Evolutionary conservation across 2,888 invertebrate genomes (phyloP), one percentile per base, ranked within the genome.

Genomic region (Siphonodentalium dalli): DNA sequence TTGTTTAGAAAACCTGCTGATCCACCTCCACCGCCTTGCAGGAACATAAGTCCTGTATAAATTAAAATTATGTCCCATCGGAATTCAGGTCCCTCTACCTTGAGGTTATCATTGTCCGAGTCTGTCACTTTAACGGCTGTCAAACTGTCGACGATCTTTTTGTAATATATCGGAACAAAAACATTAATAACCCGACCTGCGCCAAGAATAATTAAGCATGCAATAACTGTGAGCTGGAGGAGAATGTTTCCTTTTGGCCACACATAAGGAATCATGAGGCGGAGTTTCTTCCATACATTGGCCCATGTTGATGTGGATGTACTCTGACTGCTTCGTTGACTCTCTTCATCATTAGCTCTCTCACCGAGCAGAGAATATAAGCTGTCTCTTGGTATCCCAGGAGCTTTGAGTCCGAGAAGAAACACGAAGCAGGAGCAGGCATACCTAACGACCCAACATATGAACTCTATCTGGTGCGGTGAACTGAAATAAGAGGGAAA

Each of bases 111-210:
- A 13, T 39, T 40, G 24, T 45, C 60, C 7, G 23, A 33, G 5
- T 49, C 37, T 7, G 37, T 24, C n/a, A 57, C 35, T 23, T 52
- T 56, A 3, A 51, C 38, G 23, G 41, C 33, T 1, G 88, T 87
- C 80, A 94, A 84, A 73, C 91, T 92, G 83, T 94, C 89, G 64
- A 93, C 93, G 74, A 98, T 94, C 70, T 87, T 85, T 83, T 93
- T 94, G 82, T 90, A 92, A 82, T 93, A 96, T 75, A 98, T 88
- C 37, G 97, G 98, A 45, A 96, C 91, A 77, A 88, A 92, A 2
- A 98, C 85, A 84, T 97, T 98, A 65, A 93, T 88, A 1, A 88
- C 88, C 71, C 98, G 87, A 15, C 96, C 97, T 13, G 85, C 86
- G 9, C 87, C 80, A 40, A 99, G 85, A 9, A 93, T 83, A 0